Conservation (phyloP, 2,888 invertebrate species). For the Alcis repandata region DNA sequence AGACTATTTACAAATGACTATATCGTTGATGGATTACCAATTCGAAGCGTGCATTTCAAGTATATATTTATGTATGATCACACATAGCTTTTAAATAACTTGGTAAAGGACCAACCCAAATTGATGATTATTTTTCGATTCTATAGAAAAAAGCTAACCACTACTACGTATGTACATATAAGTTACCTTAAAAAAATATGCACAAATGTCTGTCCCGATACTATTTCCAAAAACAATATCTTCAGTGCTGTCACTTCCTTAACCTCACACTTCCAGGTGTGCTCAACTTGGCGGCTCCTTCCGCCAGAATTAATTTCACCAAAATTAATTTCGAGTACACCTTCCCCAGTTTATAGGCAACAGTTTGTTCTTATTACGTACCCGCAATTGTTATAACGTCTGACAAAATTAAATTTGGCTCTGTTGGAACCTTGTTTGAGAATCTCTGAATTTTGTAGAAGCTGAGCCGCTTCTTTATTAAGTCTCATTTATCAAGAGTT, state of each 20-base stretch:
- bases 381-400: conserved; percentile 61
- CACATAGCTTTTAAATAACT: no score
- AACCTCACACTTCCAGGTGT: conserved; percentile 34
- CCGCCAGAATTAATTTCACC: conserved; percentile 64
- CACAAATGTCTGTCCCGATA: neutral
- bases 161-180: no score
- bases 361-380: conserved; percentile 68
- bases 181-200: no score
- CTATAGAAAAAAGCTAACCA: no score
- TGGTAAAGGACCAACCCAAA: no score
- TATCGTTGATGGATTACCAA: no score
- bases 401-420: conserved; percentile 59
- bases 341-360: conserved; percentile 62
- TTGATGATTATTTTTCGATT: no score
- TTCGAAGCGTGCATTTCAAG: no score
- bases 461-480: neutral
- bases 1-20: no score
- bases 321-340: conserved; percentile 64
- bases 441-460: conserved; percentile 44
- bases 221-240: conserved; percentile 20
- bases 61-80: no score
- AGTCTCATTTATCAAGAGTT: no score
- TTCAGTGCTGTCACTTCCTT: conserved; percentile 23
- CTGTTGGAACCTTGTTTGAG: conserved; percentile 45
- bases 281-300: conserved; percentile 43